A percentile compares a stretch with the other conserved stretches of the same genome.
Evolutionary conservation across 1,140 invertebrate genomes (phyloP).

Genomic region (Panagrolaimus sp.): DNA sequence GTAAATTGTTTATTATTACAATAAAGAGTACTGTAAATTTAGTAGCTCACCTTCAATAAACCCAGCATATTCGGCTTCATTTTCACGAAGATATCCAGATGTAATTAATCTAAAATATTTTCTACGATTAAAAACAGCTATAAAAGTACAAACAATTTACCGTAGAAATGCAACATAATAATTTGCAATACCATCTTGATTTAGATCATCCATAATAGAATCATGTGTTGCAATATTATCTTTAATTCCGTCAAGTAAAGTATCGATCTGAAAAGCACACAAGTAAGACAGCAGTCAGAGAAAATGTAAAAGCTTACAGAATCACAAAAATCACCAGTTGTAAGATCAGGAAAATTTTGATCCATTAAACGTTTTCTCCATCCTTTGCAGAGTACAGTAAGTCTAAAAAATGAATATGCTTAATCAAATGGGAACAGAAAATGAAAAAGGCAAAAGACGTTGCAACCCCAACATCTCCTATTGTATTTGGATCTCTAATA

Average conservation of each 20-base stretch:
- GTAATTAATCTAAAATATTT: conserved; percentile 39
- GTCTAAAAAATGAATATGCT: conserved; percentile 28
- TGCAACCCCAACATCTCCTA: too few relatives aligned
- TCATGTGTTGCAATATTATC: conserved; percentile 26
- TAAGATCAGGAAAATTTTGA: conserved; percentile 47
- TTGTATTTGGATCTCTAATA: too few relatives aligned
- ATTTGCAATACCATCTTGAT: conserved; percentile 40
- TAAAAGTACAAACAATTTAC: conserved; percentile 5
- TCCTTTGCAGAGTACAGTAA: conserved; percentile 28
- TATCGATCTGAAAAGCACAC: conserved; percentile 38
- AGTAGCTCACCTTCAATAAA: conserved; percentile 42
- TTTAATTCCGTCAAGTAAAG: conserved; percentile 26
- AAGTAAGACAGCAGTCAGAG: conserved; percentile 5
- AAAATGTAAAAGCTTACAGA: conserved; percentile 27
- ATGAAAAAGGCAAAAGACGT: too few relatives aligned
- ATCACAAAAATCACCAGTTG: conserved; percentile 49
- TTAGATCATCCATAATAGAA: conserved; percentile 39
- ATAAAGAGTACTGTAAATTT: not conserved
- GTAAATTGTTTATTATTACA: not conserved
- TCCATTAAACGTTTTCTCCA: conserved; percentile 30
- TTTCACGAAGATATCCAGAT: conserved; percentile 43
- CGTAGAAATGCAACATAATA: conserved; percentile 46
- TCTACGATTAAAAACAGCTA: not conserved
- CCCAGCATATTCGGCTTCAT: conserved; percentile 35
- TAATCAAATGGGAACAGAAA: too few relatives aligned